Percentiles rank a stretch among this genome's conserved stretches.
Evolutionary conservation across 2,113 vertebrate genomes (phyloP).

Genomic region (Zosterops borbonicus): DNA sequence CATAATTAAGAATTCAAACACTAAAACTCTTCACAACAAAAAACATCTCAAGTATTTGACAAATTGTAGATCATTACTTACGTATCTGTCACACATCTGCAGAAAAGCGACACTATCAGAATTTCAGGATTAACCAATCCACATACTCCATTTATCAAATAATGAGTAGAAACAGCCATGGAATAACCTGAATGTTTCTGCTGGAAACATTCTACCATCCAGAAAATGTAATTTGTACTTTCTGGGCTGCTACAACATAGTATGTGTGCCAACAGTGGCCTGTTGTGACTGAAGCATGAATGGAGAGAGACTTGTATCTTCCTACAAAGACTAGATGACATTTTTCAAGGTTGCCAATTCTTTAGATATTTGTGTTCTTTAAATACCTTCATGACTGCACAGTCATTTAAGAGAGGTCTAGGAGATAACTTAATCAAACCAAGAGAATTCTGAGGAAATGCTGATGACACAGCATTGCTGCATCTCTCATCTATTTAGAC

Average conservation of each 20-base stretch:
- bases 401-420: background rate
- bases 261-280: background rate
- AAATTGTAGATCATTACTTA: background rate
- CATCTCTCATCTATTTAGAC: background rate
- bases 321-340: background rate
- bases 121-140: background rate
- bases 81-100: background rate
- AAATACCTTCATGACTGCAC: background rate
- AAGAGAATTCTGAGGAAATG: background rate
- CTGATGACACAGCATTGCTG: background rate
- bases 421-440: background rate
- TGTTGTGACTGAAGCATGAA: background rate
- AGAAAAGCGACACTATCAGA: background rate
- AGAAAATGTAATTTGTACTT: background rate
- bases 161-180: background rate
- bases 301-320: background rate
- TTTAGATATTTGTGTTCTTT: background rate
- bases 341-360: background rate
- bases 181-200: background rate
- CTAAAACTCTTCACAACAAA: background rate
- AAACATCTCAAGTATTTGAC: background rate
- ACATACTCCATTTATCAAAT: background rate
- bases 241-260: background rate
- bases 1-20: background rate
- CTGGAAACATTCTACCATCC: background rate